These are phyloP conservation scores for Ceratothoa steindachneri DNA, from an alignment of 2,888 invertebrate species.

Conservation along the genomic window DNA sequence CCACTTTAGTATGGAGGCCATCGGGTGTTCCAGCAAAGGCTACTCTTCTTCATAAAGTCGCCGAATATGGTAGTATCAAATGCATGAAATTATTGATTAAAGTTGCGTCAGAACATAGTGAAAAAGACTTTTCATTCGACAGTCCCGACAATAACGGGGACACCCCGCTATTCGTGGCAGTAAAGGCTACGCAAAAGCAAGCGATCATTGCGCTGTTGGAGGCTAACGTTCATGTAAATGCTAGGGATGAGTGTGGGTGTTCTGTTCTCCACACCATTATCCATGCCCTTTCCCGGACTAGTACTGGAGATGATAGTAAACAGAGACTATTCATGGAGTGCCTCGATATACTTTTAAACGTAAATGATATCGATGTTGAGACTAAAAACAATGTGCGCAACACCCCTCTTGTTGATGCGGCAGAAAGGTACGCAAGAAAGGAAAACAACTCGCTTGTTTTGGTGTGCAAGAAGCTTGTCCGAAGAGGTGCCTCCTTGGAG, in stretches of 20 bases:
- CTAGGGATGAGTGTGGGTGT: constrained; percentile 30
- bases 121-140: constrained; percentile 15
- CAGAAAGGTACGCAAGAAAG: constrained; percentile 14
- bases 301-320: background rate
- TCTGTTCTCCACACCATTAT: constrained; percentile 26
- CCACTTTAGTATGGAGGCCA: background rate
- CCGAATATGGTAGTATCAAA: background rate
- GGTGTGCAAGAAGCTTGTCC: constrained; percentile 31
- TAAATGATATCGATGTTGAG: constrained; percentile 25
- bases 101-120: background rate
- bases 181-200: constrained; percentile 5
- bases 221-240: constrained; percentile 31
- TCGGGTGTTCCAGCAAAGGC: background rate
- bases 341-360: constrained; percentile 17
- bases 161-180: constrained; percentile 32
- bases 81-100: background rate
- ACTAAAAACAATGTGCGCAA: constrained; percentile 18
- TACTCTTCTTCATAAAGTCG: background rate
- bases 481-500: constrained; percentile 32
- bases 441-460: constrained; percentile 5
- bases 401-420: constrained; percentile 37
- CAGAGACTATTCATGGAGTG: constrained; percentile 2
- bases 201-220: constrained; percentile 19
- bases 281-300: background rate
- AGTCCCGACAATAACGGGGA: constrained; percentile 31